These are phyloP conservation scores for Platygyra sinensis DNA, from an alignment of 64 coral and sea anemone genomes.

Conservation along the genomic window DNA sequence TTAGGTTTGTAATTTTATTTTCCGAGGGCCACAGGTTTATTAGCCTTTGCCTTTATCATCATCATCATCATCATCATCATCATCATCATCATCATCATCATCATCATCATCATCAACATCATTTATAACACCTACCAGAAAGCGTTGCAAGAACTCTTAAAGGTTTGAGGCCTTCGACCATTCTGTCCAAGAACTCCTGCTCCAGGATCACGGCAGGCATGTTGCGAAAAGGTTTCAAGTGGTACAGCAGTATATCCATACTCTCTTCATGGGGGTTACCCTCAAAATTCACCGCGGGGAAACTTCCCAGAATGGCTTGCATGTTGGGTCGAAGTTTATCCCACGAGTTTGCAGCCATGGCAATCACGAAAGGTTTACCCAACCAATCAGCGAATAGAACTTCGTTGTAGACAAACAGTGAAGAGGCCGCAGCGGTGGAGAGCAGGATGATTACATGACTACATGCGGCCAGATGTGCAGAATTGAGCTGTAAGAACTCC, in stretches of 20 bases:
- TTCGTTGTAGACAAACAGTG: conserved; percentile 92
- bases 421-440: conserved; percentile 64
- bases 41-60: too few species aligned
- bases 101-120: too few species aligned
- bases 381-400: conserved; percentile 81
- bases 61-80: too few species aligned
- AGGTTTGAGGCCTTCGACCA: conserved; percentile 87
- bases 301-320: conserved; percentile 79
- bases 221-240: conserved; percentile 75
- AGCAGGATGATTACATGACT: conserved; percentile 70
- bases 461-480: conserved; percentile 47
- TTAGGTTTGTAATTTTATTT: too few species aligned
- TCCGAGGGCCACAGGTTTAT: too few species aligned
- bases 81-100: too few species aligned
- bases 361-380: conserved; percentile 66
- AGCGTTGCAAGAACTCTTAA: conserved; percentile 52
- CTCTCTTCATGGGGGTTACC: conserved; percentile 50
- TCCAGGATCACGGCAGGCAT: conserved; percentile 93
- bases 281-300: conserved; percentile 88
- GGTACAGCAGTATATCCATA: conserved; percentile 84
- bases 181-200: conserved; percentile 85
- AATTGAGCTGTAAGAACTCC: conserved; percentile 81
- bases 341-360: conserved; percentile 84
- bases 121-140: conserved; percentile 17
- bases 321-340: conserved; percentile 57